Base-by-base conservation (phyloP, 2,113 vertebrate species). In the Austrofundulus limnaeus region DNA sequence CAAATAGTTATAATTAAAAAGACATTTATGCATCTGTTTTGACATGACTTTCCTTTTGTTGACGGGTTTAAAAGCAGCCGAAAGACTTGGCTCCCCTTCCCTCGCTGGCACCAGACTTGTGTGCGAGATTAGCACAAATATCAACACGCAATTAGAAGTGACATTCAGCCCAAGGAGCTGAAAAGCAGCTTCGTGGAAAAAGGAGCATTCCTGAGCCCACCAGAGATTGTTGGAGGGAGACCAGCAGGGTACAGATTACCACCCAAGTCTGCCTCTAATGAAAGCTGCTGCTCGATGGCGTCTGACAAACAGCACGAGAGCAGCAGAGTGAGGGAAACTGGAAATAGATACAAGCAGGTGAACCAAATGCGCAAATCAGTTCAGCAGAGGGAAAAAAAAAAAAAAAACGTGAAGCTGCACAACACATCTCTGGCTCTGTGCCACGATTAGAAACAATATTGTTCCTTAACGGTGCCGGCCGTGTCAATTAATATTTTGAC, bases 201-300 rank as follows among this genome's bases (percentile, higher is more conserved):
- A 21, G 74, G 63, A 82, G 78, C 82, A 82, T 89, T 90, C 81
- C 84, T 70, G 19, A 8, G 73, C 66, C 75, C 72, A 73, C 58
- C 60, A 67, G 78, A 78, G 82, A 76, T 53, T 4, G 19, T 20
- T 77, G 75, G 82, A 86, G 78, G 12, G 61, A 45, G 78, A 81
- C 66, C 80, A 58, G 78, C 74, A 1, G 70, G 77, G 83, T 53
- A 67, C 71, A 75, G 75, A 81, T 85, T 78, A 81, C 80, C 72
- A 59, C 71, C 84, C 61, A 61, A 79, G 45, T 61, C 53, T 42
- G 61, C 66, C 43, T 66, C 58, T 77, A 81, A 83, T 68, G 70
- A 83, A 77, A 78, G 72, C 45, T 58, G 14, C 74, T 64, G 66
- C 84, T 70, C 43, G 24, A 54, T 57, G 70, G 70, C 34, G 55